Conservation (phyloP, 2,888 invertebrate species). For the Calameuta filiformis region DNA sequence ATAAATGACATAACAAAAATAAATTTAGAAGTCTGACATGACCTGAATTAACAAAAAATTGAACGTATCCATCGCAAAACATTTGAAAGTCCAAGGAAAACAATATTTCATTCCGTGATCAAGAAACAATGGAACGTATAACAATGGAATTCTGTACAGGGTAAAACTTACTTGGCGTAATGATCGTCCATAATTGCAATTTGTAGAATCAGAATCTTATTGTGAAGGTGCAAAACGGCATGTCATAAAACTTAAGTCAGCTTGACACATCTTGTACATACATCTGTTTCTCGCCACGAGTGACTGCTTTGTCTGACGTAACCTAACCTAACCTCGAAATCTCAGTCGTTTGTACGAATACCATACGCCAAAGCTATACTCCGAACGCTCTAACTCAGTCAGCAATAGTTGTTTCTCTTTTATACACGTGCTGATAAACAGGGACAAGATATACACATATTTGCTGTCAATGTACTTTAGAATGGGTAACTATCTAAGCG, state of each 20-base stretch:
- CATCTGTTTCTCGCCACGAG: neutral
- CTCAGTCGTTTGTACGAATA: neutral
- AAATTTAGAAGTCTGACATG: neutral
- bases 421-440: neutral
- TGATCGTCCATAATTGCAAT: conserved; percentile 29
- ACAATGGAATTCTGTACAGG: neutral
- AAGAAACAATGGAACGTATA: neutral
- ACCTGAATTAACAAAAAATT: neutral
- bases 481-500: neutral
- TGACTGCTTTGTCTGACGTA: neutral
- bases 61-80: neutral
- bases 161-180: conserved; percentile 30
- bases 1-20: neutral
- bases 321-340: neutral
- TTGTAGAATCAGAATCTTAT: conserved; percentile 24
- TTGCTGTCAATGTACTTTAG: neutral
- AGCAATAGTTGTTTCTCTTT: neutral
- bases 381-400: neutral
- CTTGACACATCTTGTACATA: conserved; percentile 42
- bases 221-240: conserved; percentile 36
- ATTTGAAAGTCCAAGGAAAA: neutral
- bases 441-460: neutral
- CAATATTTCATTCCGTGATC: neutral
- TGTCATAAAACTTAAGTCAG: conserved; percentile 46
- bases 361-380: neutral